phyloP scores from a whole-genome alignment of 2,113 vertebrate species.

The Tragelaphus scriptus region DNA sequence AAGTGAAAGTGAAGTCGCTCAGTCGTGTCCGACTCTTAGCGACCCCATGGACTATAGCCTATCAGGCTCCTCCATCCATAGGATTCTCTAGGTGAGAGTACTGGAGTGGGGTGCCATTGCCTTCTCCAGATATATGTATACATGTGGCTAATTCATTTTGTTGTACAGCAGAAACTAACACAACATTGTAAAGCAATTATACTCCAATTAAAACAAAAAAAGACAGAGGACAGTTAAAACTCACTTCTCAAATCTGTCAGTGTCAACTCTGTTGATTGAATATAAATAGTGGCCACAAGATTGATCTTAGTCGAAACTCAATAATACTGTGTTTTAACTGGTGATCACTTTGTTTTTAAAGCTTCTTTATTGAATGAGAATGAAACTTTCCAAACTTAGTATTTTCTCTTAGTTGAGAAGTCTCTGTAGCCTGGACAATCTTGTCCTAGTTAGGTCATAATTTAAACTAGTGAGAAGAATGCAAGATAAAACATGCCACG shows the following conservation, averaged over 20 bases:
- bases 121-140: not conserved
- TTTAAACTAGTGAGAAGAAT: not conserved
- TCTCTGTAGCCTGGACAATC: not conserved
- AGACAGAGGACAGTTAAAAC: not conserved
- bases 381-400: not conserved
- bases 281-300: not conserved
- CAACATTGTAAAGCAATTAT: not conserved
- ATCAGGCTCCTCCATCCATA: no score
- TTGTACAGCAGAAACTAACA: not conserved
- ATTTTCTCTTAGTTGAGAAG: not conserved
- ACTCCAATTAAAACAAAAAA: not conserved
- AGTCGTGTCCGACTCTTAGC: rapidly evolving
- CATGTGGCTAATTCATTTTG: not conserved
- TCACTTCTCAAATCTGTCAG: not conserved
- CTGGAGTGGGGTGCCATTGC: no score
- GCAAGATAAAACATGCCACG: not conserved
- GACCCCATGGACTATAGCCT: no score
- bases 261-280: not conserved
- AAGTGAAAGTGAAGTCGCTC: no score
- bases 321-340: not conserved
- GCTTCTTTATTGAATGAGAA: not conserved
- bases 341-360: not conserved
- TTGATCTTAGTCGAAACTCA: not conserved
- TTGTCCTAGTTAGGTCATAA: not conserved
- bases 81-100: no score